These are phyloP conservation scores for Xanthia togata DNA, from an alignment of 2,888 invertebrate species.

Conservation along the genomic window DNA sequence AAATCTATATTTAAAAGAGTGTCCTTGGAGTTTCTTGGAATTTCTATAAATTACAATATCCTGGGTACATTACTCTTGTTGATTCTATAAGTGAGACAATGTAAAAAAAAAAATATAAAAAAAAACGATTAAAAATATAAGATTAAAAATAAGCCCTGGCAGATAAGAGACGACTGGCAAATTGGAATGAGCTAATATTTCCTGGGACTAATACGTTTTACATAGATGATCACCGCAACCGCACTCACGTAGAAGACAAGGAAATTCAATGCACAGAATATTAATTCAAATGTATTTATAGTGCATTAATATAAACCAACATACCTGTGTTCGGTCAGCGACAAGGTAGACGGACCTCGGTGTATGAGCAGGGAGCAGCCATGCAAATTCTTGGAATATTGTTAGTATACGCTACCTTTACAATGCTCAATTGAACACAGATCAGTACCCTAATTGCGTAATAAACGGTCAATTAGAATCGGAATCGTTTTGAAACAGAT, in stretches of 20 bases:
- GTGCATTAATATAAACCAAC: conserved; percentile 43
- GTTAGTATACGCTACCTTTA: conserved; percentile 34
- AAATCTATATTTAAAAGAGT: too few relatives aligned
- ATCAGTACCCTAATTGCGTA: not conserved
- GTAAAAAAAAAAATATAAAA: too few relatives aligned
- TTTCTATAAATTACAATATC: too few relatives aligned
- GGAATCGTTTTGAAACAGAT: too few relatives aligned
- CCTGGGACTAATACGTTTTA: conserved; percentile 27
- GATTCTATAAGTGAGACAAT: too few relatives aligned
- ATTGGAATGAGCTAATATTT: conserved; percentile 48
- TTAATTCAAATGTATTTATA: conserved; percentile 63
- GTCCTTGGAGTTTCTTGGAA: too few relatives aligned
- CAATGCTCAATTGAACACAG: conserved; percentile 17
- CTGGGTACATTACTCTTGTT: too few relatives aligned
- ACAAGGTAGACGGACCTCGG: conserved; percentile 54
- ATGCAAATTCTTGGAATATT: conserved; percentile 64
- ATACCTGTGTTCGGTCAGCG: conserved; percentile 59
- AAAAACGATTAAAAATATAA: too few relatives aligned
- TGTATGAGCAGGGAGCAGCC: conserved; percentile 38
- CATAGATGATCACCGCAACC: conserved; percentile 28
- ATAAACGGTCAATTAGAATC: too few relatives aligned
- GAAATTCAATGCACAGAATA: conserved; percentile 66
- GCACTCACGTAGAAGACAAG: conserved; percentile 55
- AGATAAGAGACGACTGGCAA: too few relatives aligned
- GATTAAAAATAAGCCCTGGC: too few relatives aligned